Evolutionary conservation across 2,797 vertebrate species (phyloP).

Genomic region (Acrossocheilus fasciatus): DNA sequence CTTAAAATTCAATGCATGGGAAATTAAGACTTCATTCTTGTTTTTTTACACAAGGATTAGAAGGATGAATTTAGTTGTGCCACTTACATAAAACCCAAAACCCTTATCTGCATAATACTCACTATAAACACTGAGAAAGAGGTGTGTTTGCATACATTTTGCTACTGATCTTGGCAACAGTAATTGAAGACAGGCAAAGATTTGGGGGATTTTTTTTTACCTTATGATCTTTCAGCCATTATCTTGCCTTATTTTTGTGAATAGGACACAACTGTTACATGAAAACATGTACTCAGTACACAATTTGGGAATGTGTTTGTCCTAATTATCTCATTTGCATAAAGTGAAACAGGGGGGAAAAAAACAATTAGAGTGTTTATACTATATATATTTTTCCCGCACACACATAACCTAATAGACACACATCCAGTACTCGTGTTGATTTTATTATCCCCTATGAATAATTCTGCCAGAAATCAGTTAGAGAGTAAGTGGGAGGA

Average conservation of each 20-base stretch:
- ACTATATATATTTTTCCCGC: too few relatives aligned
- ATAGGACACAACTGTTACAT: not conserved
- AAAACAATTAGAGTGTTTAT: not conserved
- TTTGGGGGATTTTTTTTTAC: not conserved
- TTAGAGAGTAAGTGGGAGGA: not conserved
- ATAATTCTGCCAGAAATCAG: not conserved
- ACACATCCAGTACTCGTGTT: not conserved
- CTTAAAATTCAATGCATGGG: not conserved
- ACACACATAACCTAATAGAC: not conserved
- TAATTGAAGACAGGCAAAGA: not conserved
- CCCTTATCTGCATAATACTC: not conserved
- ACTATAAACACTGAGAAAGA: not conserved
- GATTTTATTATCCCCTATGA: conserved; percentile 1
- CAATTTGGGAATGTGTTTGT: not conserved
- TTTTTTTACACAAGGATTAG: not conserved
- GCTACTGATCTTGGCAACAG: not conserved
- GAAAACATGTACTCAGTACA: not conserved
- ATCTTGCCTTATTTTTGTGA: not conserved
- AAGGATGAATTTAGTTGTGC: not conserved
- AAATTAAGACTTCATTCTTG: not conserved
- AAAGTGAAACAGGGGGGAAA: not conserved
- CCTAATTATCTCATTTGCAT: not conserved
- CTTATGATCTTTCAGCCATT: not conserved
- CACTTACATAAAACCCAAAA: not conserved
- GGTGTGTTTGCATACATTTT: not conserved